phyloP scores from a whole-genome alignment of 2,888 invertebrate genomes.

The Pyrgus malvae region DNA sequence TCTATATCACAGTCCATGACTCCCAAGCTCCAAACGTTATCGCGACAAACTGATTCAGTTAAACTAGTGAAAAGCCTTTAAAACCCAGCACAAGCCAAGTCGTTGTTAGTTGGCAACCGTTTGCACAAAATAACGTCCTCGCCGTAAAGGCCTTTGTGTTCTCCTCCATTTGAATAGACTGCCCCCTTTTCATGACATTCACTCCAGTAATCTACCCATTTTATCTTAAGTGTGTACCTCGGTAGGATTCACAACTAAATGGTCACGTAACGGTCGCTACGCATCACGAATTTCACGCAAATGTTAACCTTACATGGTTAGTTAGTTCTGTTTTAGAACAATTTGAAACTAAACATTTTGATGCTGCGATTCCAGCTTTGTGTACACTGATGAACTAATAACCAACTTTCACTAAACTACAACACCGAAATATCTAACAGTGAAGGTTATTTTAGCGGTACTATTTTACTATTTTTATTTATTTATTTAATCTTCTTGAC shows the following conservation, averaged over 20 bases:
- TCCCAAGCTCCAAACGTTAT: constrained; percentile 3
- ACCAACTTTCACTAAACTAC: too few species aligned
- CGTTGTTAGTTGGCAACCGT: constrained; percentile 21
- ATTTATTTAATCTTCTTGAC: too few species aligned
- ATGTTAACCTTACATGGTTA: not conserved
- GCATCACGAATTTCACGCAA: not conserved
- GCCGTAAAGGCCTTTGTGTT: constrained; percentile 20
- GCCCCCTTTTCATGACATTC: constrained; percentile 13
- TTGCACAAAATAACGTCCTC: constrained; percentile 23
- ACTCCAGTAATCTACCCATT: constrained; percentile 7
- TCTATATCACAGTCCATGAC: constrained; percentile 26
- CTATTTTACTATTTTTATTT: too few species aligned
- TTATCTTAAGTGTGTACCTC: not conserved
- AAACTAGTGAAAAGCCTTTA: constrained; percentile 21
- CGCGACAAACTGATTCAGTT: constrained; percentile 16
- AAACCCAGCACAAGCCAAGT: constrained; percentile 18
- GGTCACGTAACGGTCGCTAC: not conserved
- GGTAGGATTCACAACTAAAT: not conserved
- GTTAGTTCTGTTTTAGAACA: not conserved
- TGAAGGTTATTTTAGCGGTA: too few species aligned
- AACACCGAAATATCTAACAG: too few species aligned
- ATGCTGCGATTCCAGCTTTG: not conserved
- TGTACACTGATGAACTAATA: too few species aligned
- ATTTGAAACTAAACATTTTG: not conserved
- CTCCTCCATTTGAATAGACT: constrained; percentile 20